Evolutionary conservation across 2,888 invertebrate species (phyloP).

Genomic region (Sarcophaga carnaria): DNA sequence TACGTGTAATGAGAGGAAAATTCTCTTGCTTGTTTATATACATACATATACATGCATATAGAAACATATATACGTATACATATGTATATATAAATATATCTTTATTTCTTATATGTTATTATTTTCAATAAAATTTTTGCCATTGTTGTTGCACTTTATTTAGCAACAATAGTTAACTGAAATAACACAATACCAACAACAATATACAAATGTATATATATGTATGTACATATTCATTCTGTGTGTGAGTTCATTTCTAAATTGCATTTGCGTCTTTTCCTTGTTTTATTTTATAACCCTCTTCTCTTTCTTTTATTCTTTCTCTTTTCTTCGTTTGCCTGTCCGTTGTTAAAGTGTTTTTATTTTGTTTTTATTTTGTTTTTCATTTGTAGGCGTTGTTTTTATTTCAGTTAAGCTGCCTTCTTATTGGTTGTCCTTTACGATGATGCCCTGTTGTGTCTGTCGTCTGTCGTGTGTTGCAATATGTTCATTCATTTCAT

Average conservation of each 20-base stretch:
- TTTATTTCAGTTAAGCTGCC: constrained; percentile 46
- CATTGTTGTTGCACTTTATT: constrained; percentile 30
- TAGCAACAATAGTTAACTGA: neutral
- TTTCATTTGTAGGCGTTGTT: constrained; percentile 72
- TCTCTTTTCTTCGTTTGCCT: constrained; percentile 74
- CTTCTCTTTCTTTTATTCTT: neutral
- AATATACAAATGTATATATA: neutral
- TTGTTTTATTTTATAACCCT: neutral
- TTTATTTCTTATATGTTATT: constrained; percentile 36
- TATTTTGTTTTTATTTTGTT: constrained; percentile 47
- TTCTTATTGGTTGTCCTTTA: constrained; percentile 76
- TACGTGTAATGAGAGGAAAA: constrained; percentile 3
- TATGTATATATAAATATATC: neutral
- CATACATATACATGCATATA: neutral
- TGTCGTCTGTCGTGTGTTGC: too few relatives aligned
- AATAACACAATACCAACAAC: neutral
- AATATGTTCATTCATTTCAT: too few relatives aligned
- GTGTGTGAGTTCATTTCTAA: neutral
- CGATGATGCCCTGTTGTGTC: neutral
- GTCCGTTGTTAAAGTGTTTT: constrained; percentile 73
- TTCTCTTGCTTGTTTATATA: neutral
- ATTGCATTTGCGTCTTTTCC: constrained; percentile 3
- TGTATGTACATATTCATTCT: neutral
- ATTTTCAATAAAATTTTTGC: neutral
- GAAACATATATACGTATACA: neutral